These are phyloP conservation scores for Oikopleura dioica DNA, from an alignment of 23 tunicate species.

Conservation along the genomic window DNA sequence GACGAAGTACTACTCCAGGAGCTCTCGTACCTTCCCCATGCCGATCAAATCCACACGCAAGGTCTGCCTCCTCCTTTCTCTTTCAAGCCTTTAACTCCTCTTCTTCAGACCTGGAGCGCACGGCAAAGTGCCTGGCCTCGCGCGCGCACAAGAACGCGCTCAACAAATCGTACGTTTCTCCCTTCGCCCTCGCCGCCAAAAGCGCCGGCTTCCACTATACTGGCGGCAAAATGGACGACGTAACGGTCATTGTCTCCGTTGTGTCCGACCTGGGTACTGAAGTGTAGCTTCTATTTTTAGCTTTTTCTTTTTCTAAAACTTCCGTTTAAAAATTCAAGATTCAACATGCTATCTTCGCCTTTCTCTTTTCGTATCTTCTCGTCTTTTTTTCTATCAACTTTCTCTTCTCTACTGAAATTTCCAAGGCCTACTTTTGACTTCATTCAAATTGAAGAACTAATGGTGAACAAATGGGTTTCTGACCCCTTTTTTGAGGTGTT, in stretches of 20 bases:
- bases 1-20: slow-evolving; percentile 49
- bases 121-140: background rate
- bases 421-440: too few species aligned
- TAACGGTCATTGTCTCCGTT: background rate
- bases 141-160: background rate
- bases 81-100: too few species aligned
- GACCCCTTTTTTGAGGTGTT: too few species aligned
- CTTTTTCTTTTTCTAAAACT: too few species aligned
- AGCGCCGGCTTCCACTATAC: background rate
- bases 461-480: too few species aligned
- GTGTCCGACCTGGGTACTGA: slow-evolving; percentile 9
- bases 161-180: background rate
- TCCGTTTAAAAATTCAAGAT: too few species aligned
- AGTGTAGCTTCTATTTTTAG: too few species aligned
- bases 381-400: too few species aligned
- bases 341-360: too few species aligned
- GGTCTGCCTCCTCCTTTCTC: background rate
- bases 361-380: too few species aligned
- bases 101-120: background rate
- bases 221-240: slow-evolving; percentile 12
- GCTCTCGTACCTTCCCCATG: slow-evolving; percentile 22
- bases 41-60: background rate
- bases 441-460: too few species aligned
- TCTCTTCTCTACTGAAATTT: too few species aligned
- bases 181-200: background rate